A percentile compares a stretch with the other conserved stretches of the same genome.
Evolutionary conservation across 2,113 vertebrate genomes (phyloP).

Genomic region (Mustelus asterias): DNA sequence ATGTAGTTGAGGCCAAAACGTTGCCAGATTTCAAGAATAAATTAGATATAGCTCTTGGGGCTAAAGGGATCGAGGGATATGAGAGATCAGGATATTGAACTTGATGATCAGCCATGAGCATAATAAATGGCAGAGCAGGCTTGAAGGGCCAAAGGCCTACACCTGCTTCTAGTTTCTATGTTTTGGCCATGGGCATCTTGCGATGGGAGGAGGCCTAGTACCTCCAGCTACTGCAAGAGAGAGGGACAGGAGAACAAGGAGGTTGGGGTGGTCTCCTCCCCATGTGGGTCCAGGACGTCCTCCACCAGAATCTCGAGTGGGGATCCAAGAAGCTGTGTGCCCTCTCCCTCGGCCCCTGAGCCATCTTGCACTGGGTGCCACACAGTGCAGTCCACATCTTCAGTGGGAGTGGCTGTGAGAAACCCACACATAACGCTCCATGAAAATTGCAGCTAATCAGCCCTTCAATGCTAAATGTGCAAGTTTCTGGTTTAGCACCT

Average conservation of each 20-base stretch:
- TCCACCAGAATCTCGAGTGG: neutral
- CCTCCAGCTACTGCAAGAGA: neutral
- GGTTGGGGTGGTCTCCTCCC: neutral
- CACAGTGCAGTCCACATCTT: neutral
- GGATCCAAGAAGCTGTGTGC: neutral
- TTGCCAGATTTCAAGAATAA: too few species aligned
- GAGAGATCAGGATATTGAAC: too few species aligned
- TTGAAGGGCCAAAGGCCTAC: too few species aligned
- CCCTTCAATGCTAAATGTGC: neutral
- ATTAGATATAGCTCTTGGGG: too few species aligned
- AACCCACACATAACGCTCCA: neutral
- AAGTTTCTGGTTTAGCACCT: neutral
- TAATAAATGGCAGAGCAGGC: too few species aligned
- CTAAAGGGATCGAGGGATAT: too few species aligned
- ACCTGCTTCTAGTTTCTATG: too few species aligned
- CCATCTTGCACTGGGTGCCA: neutral
- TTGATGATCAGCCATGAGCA: too few species aligned
- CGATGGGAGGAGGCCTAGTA: neutral
- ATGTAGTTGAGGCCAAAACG: too few species aligned
- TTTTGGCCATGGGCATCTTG: neutral
- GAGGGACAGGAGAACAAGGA: neutral
- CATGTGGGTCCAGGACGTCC: too few species aligned
- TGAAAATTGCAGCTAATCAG: neutral
- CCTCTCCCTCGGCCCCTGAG: neutral
- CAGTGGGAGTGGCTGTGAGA: neutral